phyloP scores from a whole-genome alignment of 1,140 invertebrate genomes.

The Brachionus rotundiformis region DNA sequence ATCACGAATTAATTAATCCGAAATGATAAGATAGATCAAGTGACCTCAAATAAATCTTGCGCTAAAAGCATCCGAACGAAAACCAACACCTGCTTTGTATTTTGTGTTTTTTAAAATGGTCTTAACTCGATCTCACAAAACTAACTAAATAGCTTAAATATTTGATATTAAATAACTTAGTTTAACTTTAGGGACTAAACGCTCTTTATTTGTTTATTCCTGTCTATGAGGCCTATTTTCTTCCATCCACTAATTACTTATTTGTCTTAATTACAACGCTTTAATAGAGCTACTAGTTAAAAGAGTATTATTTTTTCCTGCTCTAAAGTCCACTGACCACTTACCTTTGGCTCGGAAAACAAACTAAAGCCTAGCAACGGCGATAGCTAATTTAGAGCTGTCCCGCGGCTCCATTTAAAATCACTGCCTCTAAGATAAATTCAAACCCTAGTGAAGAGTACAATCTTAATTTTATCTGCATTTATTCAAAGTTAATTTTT shows the following conservation, averaged over 20 bases:
- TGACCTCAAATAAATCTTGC: background rate
- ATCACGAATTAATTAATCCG: conserved; percentile 39
- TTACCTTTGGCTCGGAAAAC: background rate
- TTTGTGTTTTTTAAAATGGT: background rate
- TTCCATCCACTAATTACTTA: background rate
- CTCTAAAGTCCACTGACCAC: background rate
- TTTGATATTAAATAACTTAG: conserved; percentile 27
- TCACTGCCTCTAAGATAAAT: background rate
- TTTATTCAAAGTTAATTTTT: background rate
- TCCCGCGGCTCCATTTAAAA: background rate
- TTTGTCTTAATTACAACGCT: background rate
- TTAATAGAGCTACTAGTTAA: too few relatives aligned
- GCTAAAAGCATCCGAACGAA: background rate
- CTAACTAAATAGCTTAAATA: background rate
- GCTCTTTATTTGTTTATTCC: conserved; percentile 38
- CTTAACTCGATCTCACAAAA: background rate
- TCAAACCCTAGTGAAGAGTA: background rate
- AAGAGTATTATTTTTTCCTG: background rate
- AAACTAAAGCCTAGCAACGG: conserved; percentile 21
- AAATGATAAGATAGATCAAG: conserved; percentile 40
- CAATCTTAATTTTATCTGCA: background rate
- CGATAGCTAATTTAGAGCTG: background rate
- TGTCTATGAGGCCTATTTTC: background rate
- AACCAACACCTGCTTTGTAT: conserved; percentile 23
- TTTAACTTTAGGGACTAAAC: background rate